phyloP scores from a whole-genome alignment of 2,797 vertebrate species.

The Tapirus indicus region DNA sequence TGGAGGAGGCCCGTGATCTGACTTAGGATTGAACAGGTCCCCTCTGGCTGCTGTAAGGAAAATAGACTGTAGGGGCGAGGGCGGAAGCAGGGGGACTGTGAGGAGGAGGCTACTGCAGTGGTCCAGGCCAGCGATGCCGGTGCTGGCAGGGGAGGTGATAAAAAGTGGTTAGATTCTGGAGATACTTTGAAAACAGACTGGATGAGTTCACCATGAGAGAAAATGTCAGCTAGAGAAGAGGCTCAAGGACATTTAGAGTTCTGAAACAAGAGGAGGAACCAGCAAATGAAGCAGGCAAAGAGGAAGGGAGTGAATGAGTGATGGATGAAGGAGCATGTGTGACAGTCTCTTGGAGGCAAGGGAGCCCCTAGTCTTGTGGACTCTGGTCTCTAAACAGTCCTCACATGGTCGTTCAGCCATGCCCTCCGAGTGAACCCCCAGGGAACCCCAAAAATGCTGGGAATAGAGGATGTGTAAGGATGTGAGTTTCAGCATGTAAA shows the following conservation, averaged over 20 bases:
- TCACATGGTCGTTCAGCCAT: not conserved
- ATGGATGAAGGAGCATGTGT: not conserved
- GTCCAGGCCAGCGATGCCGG: not conserved
- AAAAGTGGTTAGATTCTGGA: not conserved
- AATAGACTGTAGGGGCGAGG: not conserved
- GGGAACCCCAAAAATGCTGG: not conserved
- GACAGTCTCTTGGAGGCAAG: not conserved
- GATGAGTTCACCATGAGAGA: constrained; percentile 3
- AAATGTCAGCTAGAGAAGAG: constrained; percentile 52
- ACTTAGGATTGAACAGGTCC: not conserved
- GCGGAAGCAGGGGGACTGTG: not conserved
- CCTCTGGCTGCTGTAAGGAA: not conserved
- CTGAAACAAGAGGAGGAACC: constrained; percentile 7
- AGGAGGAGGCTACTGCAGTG: not conserved
- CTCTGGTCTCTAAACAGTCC: not conserved
- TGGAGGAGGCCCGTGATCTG: not conserved
- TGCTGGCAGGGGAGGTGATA: not conserved
- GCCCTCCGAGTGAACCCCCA: not conserved
- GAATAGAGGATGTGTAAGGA: constrained; percentile 17
- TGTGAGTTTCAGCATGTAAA: constrained; percentile 34
- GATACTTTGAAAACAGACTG: not conserved
- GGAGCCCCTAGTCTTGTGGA: not conserved
- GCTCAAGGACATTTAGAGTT: not conserved
- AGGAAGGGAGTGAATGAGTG: not conserved
- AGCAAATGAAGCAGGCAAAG: not conserved